Percentiles rank a stretch among this genome's conserved stretches.
Evolutionary conservation across 2,113 vertebrate species (phyloP).

Genomic region (Carassius auratus): DNA sequence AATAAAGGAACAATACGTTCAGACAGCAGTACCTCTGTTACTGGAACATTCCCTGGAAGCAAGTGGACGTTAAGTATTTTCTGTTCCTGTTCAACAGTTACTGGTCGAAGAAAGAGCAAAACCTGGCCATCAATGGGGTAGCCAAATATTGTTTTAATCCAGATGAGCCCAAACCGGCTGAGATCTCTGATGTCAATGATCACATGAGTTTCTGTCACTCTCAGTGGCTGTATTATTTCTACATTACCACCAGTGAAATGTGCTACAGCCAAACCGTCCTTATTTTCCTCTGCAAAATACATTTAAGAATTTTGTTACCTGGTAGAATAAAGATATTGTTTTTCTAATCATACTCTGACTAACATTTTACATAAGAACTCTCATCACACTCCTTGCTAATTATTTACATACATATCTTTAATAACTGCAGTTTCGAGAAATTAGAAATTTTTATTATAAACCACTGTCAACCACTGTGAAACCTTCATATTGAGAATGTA

Average conservation of each 20-base stretch:
- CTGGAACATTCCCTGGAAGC: slow-evolving; percentile 1
- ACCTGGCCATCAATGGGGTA: slow-evolving; percentile 32
- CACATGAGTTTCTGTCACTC: slow-evolving; percentile 43
- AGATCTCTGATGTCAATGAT: slow-evolving; percentile 29
- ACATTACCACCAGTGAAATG: slow-evolving; percentile 41
- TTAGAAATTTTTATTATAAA: too few relatives aligned
- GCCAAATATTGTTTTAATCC: background rate
- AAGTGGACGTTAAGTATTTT: slow-evolving; percentile 38
- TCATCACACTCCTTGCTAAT: background rate
- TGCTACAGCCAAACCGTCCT: slow-evolving; percentile 35
- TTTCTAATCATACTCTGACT: background rate
- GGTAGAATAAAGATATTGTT: background rate
- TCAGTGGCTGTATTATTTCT: slow-evolving; percentile 32
- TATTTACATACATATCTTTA: background rate
- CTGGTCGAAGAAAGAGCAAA: slow-evolving; percentile 31
- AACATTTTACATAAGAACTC: background rate
- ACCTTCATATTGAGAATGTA: background rate
- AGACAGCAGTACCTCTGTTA: background rate
- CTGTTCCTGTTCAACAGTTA: background rate
- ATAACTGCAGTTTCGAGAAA: background rate
- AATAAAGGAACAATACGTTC: background rate
- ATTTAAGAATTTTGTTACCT: background rate
- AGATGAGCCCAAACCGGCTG: slow-evolving; percentile 30
- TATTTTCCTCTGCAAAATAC: slow-evolving; percentile 29
- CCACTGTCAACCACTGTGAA: background rate